Evolutionary conservation across 2,113 vertebrate species (phyloP).

Genomic region (Dinomys branickii): DNA sequence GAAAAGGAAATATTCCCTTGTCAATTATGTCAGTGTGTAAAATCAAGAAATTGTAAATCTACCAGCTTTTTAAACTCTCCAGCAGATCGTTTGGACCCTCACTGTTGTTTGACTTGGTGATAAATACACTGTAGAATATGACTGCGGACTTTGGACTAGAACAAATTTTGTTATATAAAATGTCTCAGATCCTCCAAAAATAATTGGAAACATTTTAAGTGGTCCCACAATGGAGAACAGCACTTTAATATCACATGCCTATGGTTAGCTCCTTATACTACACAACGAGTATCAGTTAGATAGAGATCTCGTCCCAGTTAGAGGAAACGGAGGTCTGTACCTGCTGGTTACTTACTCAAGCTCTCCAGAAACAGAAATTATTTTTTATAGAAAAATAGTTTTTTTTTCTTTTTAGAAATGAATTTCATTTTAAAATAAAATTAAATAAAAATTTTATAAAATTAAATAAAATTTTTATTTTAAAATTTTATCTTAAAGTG

Average conservation of each 20-base stretch:
- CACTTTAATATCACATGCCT: constrained; percentile 30
- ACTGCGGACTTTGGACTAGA: constrained; percentile 20
- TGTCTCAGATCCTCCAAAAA: constrained; percentile 5
- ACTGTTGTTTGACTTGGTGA: constrained; percentile 2
- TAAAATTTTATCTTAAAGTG: not conserved
- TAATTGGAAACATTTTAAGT: constrained; percentile 35
- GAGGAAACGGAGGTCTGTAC: constrained; percentile 3
- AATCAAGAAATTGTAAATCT: constrained; percentile 50
- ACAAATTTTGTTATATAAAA: constrained; percentile 25
- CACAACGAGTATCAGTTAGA: not conserved
- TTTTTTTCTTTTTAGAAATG: not conserved
- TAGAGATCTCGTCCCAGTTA: constrained; percentile 18
- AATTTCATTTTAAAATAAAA: no score
- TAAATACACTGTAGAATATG: not conserved
- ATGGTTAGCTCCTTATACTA: constrained; percentile 6
- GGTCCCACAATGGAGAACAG: not conserved
- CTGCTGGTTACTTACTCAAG: constrained; percentile 17
- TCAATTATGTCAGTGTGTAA: not conserved
- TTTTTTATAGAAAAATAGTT: not conserved
- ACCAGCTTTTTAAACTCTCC: not conserved
- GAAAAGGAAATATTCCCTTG: not conserved
- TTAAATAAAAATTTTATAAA: no score
- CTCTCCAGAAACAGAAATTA: not conserved
- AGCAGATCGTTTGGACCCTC: constrained; percentile 1
- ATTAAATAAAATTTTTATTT: no score